Evolutionary conservation across 2,797 vertebrate species (phyloP), one percentile per base, ranked within the genome.

Genomic region (Salarias fasciatus): DNA sequence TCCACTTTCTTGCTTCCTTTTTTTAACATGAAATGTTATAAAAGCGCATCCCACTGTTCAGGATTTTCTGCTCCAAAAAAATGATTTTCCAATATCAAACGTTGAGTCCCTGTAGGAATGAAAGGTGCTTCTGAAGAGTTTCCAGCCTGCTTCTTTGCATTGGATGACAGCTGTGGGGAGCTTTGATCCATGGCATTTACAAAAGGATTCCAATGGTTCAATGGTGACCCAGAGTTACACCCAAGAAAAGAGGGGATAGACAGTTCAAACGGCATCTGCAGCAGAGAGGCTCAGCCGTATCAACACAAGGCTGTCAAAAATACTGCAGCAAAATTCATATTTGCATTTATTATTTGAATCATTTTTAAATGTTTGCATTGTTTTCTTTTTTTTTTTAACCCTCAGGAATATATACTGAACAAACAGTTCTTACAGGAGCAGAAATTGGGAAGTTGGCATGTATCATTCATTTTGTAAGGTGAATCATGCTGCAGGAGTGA

Each of bases 161-260:
- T 55, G 47, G 42, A 10, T 24, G 12, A 13, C 48, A 63, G 36
- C 53, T 58, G 47, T 41, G 6, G 33, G 40, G 33, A 0, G 35
- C 45, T 78, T 43, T 73, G 53, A 75, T 63, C 65, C 45, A 36
- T 12, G 18, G 42, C 12, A 43, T 37, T 10, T 51, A 68, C 55
- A 73, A 70, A 74, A 56, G 55, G 49, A 64, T 67, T 73, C 62
- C 44, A 8, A 8, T 11, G 40, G 69, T 53, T 59, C 62, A 58
- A 8, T 11, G 45, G 67, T 52, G 48, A 68, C 58, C 53, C 30
- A 18, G 55, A 56, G 62, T 36, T 63, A 57, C 15, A 51, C 37
- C 5, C 8, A 43, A 29, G 55, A 38, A 29, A n/a, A 53, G 30
- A 29, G 30, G 14, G 14, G 11, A 51, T 8, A 35, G 14, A 68